Base-by-base conservation (phyloP, 2,888 invertebrate species). In the Chorisops tibialis region DNA sequence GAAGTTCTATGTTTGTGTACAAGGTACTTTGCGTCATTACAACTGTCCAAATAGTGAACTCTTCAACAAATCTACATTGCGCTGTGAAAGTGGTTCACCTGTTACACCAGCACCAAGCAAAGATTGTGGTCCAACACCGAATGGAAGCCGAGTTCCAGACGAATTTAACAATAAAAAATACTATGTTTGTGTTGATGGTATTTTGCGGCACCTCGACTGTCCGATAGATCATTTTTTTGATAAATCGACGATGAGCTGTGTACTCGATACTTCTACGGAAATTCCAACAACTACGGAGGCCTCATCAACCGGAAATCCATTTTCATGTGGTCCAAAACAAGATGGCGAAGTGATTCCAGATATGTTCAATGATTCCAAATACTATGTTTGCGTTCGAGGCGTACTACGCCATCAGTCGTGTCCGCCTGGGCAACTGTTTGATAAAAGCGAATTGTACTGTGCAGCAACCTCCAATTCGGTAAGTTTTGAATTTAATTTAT, bases 341-440 rank as follows among this genome's bases (percentile, higher is more conserved):
- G 16, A 56, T 22, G 52, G 52, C n/a, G 52, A 14, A 2, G 2
- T 54, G 1, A 30, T 56, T 11, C 56, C 56, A 1, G 56, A 56
- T 18, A 14, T 24, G 30, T 56, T 56, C 18, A 19, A 56, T 16
- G 18, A 56, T 5, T 30, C 4, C 18, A 56, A 45, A 30, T 56
- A 43, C 18, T 56, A 56, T 16, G 56, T 56, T 9, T 56, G 56
- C 35, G 30, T 56, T 16, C 12, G 24, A n/a, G 56, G 56, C 11
- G 35, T 18, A 14, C 30, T 56, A 16, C 45, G 45, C 7, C 56
- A 56, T 18, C 11, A 24, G 6, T 56, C 56, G 18, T 56, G 56
- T 30, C 54, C 39, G 3, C 11, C 21, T 11, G 21, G 21, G 9
- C 11, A 5, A 6, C 12, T 22, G 9, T 54, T 54, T 14, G 54